A percentile compares a stretch with the other conserved stretches of the same genome.
Conservation (phyloP, 1,140 invertebrate species). For the Heliothis virescens region DNA sequence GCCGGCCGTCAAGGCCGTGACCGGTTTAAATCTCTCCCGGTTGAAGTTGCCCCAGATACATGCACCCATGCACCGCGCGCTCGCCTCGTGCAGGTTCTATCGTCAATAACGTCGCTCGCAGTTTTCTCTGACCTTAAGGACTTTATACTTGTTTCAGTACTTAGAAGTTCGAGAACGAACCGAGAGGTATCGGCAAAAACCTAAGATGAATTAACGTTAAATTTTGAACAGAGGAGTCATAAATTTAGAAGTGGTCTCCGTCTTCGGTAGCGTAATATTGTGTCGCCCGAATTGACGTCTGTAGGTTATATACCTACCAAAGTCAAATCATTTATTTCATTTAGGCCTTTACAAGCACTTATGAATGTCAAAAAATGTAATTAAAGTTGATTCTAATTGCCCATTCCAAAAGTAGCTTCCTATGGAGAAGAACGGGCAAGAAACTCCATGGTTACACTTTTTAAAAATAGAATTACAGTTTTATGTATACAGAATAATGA, state of each 20-base stretch:
- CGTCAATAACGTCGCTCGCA: background rate
- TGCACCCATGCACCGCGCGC: background rate
- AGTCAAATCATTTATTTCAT: too few relatives aligned
- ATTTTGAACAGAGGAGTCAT: conserved; percentile 29
- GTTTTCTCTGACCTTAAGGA: background rate
- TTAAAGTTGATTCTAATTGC: too few relatives aligned
- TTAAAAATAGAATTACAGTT: too few relatives aligned
- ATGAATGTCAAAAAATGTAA: too few relatives aligned
- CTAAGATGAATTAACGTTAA: background rate
- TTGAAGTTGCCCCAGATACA: conserved; percentile 25
- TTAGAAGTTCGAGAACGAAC: background rate
- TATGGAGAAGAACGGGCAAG: too few relatives aligned
- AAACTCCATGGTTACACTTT: too few relatives aligned
- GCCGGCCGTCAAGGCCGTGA: conserved; percentile 45
- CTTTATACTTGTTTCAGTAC: conserved; percentile 30
- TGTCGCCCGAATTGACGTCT: conserved; percentile 33
- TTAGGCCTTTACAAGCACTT: too few relatives aligned
- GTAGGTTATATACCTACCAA: conserved; percentile 7
- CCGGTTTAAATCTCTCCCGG: conserved; percentile 40
- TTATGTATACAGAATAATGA: too few relatives aligned
- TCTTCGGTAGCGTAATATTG: conserved; percentile 28
- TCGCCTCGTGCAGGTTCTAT: too few relatives aligned
- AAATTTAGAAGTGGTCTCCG: conserved; percentile 5
- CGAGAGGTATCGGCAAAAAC: background rate
- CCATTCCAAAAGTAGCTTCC: too few relatives aligned